phyloP scores from a whole-genome alignment of 1,140 invertebrate species.

The Drosophila mojavensis region DNA sequence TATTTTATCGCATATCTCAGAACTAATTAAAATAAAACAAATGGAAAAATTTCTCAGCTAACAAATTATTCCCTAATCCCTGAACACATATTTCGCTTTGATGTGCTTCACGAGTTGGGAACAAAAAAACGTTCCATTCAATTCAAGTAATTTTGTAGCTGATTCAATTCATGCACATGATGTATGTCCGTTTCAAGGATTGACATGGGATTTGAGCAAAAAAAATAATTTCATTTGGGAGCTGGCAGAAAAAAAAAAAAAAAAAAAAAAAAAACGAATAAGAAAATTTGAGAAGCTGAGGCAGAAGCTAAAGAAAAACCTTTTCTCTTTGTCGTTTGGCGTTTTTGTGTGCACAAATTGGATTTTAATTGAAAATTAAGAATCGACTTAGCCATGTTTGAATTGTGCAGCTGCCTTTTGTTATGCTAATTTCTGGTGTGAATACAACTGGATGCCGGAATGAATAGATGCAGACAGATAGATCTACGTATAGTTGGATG shows the following conservation, averaged over 20 bases:
- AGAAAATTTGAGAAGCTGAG: not conserved
- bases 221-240: constrained; percentile 24
- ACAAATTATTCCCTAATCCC: not conserved
- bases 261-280: not conserved
- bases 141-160: constrained; percentile 23
- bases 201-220: constrained; percentile 33
- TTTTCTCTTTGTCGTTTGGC: constrained; percentile 28
- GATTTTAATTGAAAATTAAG: constrained; percentile 82
- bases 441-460: constrained; percentile 37
- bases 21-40: not conserved
- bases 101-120: not conserved
- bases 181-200: constrained; percentile 31
- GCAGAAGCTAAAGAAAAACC: constrained; percentile 19
- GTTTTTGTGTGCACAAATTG: constrained; percentile 70
- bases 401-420: constrained; percentile 75
- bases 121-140: not conserved
- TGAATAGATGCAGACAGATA: constrained; percentile 43
- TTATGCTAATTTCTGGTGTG: constrained; percentile 71
- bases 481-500: not conserved
- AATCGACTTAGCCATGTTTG: constrained; percentile 80
- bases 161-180: constrained; percentile 27
- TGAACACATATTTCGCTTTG: not conserved
- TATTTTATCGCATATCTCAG: no score
- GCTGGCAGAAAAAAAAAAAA: not conserved
- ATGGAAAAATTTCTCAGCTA: not conserved